Base-by-base conservation (phyloP, 2,888 invertebrate genomes). In the Baronia brevicornis region DNA sequence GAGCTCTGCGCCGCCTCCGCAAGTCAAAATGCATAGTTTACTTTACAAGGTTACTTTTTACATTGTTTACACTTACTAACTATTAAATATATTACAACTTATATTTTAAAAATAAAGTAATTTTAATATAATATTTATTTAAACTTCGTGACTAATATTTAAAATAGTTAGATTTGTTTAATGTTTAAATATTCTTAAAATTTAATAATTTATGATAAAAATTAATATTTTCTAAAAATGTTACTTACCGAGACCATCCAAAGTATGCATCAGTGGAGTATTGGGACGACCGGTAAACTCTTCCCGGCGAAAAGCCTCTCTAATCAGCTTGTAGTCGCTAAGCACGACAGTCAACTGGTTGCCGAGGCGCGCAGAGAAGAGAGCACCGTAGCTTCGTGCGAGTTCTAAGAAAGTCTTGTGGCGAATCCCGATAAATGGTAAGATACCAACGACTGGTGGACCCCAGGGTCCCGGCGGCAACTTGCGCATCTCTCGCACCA, bases 401-500 rank as follows among this genome's bases (percentile, higher is more conserved):
- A 96, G 77, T 53, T 91, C 88, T 58, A 90, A 87, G 75, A 92
- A 93, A 34, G 91, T 89, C 32, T 93, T 87, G 73, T 96, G 95
- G 27, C 91, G 88, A 20, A 89, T 88, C 48, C 91, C 92, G 55
- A 96, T 86, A 70, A 92, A 94, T 2, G 92, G 91, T 44, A 96
- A 77, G 60, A 92, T 94, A 39, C 96, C 96, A 34, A 95, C 85
- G 30, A 95, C 82, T 9, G 96, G 96, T 3, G 93, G 79, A 2
- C 95, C 94, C 91, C 92, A 92, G 2, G 96, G 96, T 2, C 96
- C 96, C 1, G 96, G 96, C 0, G 96, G 96, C 47, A 95, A 75
- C 44, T 85, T 69, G 40, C 70, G 69, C 43, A 68, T 49, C 48
- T 78, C 73, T 9, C 63, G 66, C 41, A 88, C 46, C 48, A 85